These are phyloP conservation scores for Brenthis ino DNA, from an alignment of 2,888 invertebrate species.

Conservation along the genomic window DNA sequence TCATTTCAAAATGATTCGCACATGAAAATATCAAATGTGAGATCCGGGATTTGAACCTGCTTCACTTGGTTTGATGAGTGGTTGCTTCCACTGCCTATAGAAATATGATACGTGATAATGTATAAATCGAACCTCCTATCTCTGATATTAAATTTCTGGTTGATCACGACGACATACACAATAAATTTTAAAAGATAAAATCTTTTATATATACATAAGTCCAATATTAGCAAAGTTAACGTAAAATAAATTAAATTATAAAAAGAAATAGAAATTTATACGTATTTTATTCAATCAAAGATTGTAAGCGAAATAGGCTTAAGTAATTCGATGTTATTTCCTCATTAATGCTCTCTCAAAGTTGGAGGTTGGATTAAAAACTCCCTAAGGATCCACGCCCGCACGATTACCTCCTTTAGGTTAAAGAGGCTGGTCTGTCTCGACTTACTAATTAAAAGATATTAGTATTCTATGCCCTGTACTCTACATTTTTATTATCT, in stretches of 20 bases:
- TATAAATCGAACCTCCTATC: no score
- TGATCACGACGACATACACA: no score
- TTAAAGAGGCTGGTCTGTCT: slow-evolving; percentile 24
- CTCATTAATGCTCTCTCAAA: slow-evolving; percentile 73
- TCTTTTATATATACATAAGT: no score
- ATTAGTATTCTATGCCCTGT: slow-evolving; percentile 17
- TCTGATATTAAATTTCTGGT: no score
- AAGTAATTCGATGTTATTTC: slow-evolving; percentile 75
- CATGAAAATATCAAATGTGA: no score
- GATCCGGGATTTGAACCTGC: no score
- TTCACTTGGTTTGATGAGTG: no score
- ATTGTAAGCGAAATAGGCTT: slow-evolving; percentile 48
- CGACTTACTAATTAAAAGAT: slow-evolving; percentile 30
- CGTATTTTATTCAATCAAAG: slow-evolving; percentile 77
- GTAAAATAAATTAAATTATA: slow-evolving; percentile 20
- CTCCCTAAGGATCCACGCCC: slow-evolving; percentile 66
- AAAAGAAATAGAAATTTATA: slow-evolving; percentile 62
- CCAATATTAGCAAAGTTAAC: no score
- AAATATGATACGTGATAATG: no score
- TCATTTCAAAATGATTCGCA: no score
- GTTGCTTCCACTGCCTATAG: no score
- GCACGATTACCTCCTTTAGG: slow-evolving; percentile 34
- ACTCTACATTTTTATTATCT: not conserved
- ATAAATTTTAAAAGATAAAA: no score
- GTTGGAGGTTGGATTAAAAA: slow-evolving; percentile 73